A percentile compares a stretch with the other conserved stretches of the same genome.
Evolutionary conservation across 2,113 vertebrate genomes (phyloP).

Genomic region (Chrysemys picta): DNA sequence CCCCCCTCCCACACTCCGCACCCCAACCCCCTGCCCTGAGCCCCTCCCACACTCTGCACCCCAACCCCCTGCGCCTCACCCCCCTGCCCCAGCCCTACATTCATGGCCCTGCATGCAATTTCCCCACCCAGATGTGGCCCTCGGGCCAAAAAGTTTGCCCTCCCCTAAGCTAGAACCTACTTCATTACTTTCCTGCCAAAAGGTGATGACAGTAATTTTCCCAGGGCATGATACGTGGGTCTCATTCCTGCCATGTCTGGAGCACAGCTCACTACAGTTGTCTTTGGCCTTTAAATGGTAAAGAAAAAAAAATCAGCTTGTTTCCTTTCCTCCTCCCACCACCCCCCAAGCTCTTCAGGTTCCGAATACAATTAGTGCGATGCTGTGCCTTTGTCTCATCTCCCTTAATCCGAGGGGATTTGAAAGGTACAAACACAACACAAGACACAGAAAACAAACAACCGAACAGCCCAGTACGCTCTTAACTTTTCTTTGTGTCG

Average conservation of each 20-base stretch:
- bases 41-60: too few relatives aligned
- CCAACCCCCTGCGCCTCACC: too few relatives aligned
- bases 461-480: not conserved
- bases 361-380: too few relatives aligned
- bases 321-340: not conserved
- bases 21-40: too few relatives aligned
- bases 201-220: not conserved
- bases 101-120: too few relatives aligned
- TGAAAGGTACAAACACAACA: not conserved
- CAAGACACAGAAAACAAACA: not conserved
- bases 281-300: not conserved
- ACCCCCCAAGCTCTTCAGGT: not conserved
- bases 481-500: too few relatives aligned
- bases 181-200: not conserved
- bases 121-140: too few relatives aligned
- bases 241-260: not conserved
- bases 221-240: not conserved
- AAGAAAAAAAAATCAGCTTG: not conserved
- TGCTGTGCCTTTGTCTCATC: not conserved
- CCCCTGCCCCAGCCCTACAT: too few relatives aligned
- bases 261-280: not conserved
- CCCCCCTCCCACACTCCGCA: too few relatives aligned
- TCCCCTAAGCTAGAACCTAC: not conserved
- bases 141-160: too few relatives aligned
- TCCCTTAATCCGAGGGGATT: not conserved